Evolutionary conservation across 2,113 vertebrate species (phyloP).

Genomic region (Micronycteris hirsuta): DNA sequence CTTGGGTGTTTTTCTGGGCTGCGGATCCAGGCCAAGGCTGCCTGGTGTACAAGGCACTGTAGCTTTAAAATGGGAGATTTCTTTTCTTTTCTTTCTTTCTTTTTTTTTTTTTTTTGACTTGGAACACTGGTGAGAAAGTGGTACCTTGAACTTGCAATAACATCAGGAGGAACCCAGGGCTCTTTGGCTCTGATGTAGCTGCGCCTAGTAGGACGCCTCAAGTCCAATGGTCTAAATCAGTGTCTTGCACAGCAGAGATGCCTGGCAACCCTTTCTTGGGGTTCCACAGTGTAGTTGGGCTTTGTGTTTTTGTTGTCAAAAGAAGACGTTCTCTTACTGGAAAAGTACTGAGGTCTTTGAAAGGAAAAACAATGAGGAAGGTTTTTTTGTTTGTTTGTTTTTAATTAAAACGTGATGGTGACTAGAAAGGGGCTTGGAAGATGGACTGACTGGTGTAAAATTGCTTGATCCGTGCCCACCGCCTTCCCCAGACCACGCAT

Average conservation of each 20-base stretch:
- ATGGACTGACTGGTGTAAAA: not conserved
- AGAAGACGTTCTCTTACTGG: not conserved
- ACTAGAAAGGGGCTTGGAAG: not conserved
- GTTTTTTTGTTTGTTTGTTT: not conserved
- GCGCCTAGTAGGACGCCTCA: fast-evolving
- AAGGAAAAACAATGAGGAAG: not conserved
- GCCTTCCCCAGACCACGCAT: not conserved
- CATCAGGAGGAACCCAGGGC: not conserved
- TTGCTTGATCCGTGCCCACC: fast-evolving
- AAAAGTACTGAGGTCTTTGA: not conserved
- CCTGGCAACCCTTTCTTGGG: not conserved
- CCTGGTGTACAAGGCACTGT: too few relatives aligned
- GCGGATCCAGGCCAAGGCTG: not conserved
- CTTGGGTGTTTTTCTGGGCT: not conserved
- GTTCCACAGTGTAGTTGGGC: not conserved
- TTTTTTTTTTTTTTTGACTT: not conserved
- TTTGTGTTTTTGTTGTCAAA: not conserved
- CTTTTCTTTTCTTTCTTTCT: not conserved
- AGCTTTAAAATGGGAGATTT: not conserved
- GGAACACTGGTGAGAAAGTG: not conserved
- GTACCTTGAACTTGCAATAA: not conserved
- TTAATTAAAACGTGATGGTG: not conserved
- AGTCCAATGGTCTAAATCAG: not conserved
- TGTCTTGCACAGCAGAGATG: not conserved
- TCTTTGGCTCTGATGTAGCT: not conserved